Evolutionary conservation across 1,140 invertebrate species (phyloP).

Genomic region (Scaptomyza hsui): DNA sequence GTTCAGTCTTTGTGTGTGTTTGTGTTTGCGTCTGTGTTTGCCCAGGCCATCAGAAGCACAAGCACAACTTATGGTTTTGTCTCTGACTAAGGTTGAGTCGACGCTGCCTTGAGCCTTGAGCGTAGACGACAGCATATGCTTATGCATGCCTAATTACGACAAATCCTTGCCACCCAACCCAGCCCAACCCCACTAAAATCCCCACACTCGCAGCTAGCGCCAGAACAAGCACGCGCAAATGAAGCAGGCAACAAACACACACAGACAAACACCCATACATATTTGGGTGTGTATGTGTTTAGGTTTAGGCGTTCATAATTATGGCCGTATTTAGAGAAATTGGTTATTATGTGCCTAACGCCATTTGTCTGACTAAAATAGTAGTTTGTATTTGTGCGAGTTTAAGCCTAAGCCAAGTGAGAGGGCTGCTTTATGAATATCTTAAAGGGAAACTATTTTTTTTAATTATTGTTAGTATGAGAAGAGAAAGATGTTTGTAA

Average conservation of each 20-base stretch:
- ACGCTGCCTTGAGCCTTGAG: constrained; percentile 65
- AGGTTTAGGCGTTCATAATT: constrained; percentile 71
- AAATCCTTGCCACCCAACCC: constrained; percentile 66
- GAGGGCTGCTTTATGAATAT: constrained; percentile 31
- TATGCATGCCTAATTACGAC: constrained; percentile 82
- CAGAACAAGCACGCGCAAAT: constrained; percentile 71
- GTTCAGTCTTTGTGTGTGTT: constrained; percentile 17
- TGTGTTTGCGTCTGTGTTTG: constrained; percentile 67
- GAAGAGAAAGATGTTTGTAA: no score
- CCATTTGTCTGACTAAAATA: constrained; percentile 80
- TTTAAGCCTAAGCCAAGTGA: constrained; percentile 7
- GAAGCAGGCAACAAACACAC: constrained; percentile 53
- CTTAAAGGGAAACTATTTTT: not conserved
- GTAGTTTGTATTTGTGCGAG: constrained; percentile 64
- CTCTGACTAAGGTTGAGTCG: constrained; percentile 27
- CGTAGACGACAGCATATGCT: constrained; percentile 78
- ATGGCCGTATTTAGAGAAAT: constrained; percentile 80
- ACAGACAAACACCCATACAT: constrained; percentile 19
- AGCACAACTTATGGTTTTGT: constrained; percentile 13
- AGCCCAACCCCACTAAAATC: constrained; percentile 1
- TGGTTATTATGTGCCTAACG: constrained; percentile 83
- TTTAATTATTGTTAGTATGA: not conserved
- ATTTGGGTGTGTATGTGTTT: constrained; percentile 15
- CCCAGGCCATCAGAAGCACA: constrained; percentile 20
- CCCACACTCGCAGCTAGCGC: constrained; percentile 6